These are phyloP conservation scores for Vespertilio murinus DNA, from an alignment of 2,797 vertebrate species.

Conservation along the genomic window DNA sequence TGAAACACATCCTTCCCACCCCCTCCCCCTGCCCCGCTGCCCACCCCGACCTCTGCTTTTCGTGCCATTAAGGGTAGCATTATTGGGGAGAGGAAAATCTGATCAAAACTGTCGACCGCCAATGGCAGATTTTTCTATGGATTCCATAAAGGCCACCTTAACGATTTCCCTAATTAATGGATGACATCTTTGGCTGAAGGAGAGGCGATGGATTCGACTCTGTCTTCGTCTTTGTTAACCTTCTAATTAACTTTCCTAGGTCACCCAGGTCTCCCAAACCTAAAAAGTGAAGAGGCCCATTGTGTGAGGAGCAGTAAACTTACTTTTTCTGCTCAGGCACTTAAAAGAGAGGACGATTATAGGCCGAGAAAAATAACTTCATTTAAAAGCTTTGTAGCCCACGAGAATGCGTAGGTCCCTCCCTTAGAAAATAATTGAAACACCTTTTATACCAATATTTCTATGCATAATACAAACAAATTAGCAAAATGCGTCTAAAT, in stretches of 20 bases:
- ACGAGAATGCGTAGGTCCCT: conserved; percentile 95
- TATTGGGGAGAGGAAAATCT: conserved; percentile 94
- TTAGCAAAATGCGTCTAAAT: conserved; percentile 87
- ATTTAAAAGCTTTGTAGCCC: conserved; percentile 98
- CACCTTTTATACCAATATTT: conserved; percentile 90
- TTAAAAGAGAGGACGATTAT: conserved; percentile 99
- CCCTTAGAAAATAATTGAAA: conserved; percentile 90
- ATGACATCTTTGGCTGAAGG: conserved; percentile 99
- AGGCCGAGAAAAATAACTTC: conserved; percentile 99
- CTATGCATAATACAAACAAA: conserved; percentile 87
- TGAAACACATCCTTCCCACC: conserved; percentile 90
- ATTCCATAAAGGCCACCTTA: conserved; percentile 99
- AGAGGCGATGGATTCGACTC: conserved; percentile 99
- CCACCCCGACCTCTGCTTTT: conserved; percentile 78
- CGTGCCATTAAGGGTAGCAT: conserved; percentile 89
- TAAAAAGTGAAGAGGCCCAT: conserved; percentile 99
- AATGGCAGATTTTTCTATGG: conserved; percentile 98
- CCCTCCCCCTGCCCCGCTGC: conserved; percentile 60
- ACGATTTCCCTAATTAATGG: conserved; percentile 99
- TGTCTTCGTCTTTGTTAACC: conserved; percentile 99
- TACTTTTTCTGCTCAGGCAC: conserved; percentile 98
- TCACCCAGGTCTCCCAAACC: conserved; percentile 99
- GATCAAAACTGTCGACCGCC: conserved; percentile 99
- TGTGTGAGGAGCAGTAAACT: conserved; percentile 99
- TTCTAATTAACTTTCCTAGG: conserved; percentile 99